Evolutionary conservation across 2,797 vertebrate genomes (phyloP).

Genomic region (Tragelaphus eurycerus): DNA sequence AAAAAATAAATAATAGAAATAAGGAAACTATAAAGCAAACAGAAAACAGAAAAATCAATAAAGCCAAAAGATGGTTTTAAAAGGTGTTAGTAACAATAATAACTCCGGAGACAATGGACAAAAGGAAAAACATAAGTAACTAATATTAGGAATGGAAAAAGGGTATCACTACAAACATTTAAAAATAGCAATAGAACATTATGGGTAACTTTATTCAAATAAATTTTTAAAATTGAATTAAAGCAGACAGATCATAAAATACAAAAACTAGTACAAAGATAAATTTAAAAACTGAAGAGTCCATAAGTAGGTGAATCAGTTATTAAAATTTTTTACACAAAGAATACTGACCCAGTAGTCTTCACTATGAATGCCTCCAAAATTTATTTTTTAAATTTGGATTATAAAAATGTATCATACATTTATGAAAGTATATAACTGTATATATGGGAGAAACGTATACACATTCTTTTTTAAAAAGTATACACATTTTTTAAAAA

Average conservation of each 20-base stretch:
- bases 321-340: background rate
- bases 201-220: background rate
- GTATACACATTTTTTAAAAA: background rate
- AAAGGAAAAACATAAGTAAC: background rate
- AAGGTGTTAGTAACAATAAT: background rate
- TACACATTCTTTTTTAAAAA: background rate
- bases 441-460: too few relatives aligned
- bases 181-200: background rate
- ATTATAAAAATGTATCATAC: background rate
- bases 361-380: background rate
- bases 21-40: background rate
- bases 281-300: background rate
- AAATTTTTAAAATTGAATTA: background rate
- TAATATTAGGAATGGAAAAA: background rate
- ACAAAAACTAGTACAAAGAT: background rate
- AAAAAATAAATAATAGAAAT: background rate
- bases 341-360: background rate
- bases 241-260: background rate
- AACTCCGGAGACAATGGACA: background rate
- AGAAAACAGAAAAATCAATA: background rate
- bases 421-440: background rate
- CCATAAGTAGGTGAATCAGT: background rate
- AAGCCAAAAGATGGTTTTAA: background rate
- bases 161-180: background rate
- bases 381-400: background rate